phyloP scores from a whole-genome alignment of 2,888 invertebrate species.

The Drosophila prostipennis region DNA sequence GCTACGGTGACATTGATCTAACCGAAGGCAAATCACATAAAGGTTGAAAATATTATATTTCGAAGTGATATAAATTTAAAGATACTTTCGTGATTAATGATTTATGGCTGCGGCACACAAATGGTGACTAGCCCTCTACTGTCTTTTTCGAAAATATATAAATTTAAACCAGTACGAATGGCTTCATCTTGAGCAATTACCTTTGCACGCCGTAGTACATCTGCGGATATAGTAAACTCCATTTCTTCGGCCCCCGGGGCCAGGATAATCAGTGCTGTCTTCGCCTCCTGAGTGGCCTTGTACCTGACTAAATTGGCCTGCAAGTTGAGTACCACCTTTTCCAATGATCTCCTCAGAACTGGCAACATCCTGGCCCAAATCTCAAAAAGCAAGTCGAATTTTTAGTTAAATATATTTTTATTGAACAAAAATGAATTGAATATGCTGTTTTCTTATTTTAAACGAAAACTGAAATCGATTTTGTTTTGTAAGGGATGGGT shows the following conservation, averaged over 20 bases:
- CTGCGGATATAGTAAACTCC: conserved; percentile 95
- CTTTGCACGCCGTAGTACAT: conserved; percentile 95
- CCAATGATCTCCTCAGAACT: background rate
- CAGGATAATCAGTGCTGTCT: conserved; percentile 91
- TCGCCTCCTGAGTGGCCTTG: conserved; percentile 37
- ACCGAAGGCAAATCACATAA: too few relatives aligned
- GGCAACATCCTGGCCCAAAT: background rate
- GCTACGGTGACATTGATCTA: conserved; percentile 93
- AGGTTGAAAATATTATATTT: background rate
- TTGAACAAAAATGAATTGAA: conserved; percentile 71
- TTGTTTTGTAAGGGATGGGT: conserved; percentile 25
- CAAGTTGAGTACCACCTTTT: background rate
- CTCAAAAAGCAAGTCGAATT: conserved; percentile 1
- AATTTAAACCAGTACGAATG: too few relatives aligned
- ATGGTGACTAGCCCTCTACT: too few relatives aligned
- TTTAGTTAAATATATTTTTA: conserved; percentile 75
- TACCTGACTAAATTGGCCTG: background rate
- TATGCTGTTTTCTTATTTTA: conserved; percentile 59
- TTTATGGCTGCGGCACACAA: too few relatives aligned
- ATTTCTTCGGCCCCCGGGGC: conserved; percentile 98
- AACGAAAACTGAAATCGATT: conserved; percentile 52
- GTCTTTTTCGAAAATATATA: too few relatives aligned
- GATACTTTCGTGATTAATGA: too few relatives aligned
- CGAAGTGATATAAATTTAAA: background rate
- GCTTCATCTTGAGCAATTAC: too few relatives aligned